phyloP scores from a whole-genome alignment of 1,140 invertebrate species.

The Dendrolimus kikuchii region DNA sequence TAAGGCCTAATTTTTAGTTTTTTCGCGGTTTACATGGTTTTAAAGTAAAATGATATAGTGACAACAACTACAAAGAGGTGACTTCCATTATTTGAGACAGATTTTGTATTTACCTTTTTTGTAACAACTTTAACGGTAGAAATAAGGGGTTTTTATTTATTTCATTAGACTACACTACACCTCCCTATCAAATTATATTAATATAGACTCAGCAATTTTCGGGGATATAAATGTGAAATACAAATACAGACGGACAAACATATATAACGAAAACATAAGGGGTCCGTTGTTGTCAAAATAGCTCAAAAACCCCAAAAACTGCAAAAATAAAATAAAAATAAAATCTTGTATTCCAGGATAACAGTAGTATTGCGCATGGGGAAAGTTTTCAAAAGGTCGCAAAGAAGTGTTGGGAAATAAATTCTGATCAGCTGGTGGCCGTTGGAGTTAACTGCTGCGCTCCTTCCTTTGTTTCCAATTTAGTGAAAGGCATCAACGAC shows the following conservation, averaged over 20 bases:
- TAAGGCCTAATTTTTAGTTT: too few relatives aligned
- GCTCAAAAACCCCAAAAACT: too few relatives aligned
- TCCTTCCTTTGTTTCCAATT: conserved; percentile 66
- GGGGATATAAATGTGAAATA: not conserved
- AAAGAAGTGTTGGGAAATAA: conserved; percentile 75
- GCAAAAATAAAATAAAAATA: too few relatives aligned
- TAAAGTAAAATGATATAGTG: too few relatives aligned
- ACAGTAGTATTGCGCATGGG: conserved; percentile 79
- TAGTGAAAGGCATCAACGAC: conserved; percentile 75
- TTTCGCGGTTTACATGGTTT: too few relatives aligned
- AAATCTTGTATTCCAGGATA: conserved; percentile 68
- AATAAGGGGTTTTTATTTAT: too few relatives aligned
- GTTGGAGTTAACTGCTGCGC: conserved; percentile 91
- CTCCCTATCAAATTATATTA: not conserved
- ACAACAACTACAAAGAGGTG: too few relatives aligned
- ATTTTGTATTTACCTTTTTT: too few relatives aligned
- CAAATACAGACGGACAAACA: not conserved
- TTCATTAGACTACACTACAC: not conserved
- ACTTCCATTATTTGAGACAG: too few relatives aligned
- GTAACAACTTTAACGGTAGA: too few relatives aligned
- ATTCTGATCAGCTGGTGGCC: conserved; percentile 80
- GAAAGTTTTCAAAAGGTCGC: conserved; percentile 80
- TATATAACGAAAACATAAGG: not conserved
- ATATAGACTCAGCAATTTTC: not conserved
- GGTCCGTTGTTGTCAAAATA: too few relatives aligned